These are phyloP conservation scores for Poeciliopsis infans DNA, from an alignment of 2,797 vertebrate species.

Conservation along the genomic window DNA sequence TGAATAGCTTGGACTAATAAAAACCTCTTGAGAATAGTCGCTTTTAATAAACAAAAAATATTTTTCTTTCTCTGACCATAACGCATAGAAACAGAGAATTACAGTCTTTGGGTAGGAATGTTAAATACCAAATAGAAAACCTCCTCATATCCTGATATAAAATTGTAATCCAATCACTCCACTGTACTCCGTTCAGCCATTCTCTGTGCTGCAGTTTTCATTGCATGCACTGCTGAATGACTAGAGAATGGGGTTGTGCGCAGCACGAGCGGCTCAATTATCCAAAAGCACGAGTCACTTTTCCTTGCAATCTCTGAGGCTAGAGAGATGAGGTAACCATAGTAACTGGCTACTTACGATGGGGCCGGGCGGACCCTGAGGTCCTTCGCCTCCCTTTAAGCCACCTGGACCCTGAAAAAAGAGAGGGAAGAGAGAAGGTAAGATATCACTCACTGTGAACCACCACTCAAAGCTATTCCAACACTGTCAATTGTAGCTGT, in stretches of 20 bases:
- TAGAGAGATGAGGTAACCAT: constrained; percentile 64
- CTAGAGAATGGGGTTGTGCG: constrained; percentile 11
- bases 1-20: not conserved
- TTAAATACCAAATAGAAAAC: not conserved
- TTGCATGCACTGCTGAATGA: constrained; percentile 24
- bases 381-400: constrained; percentile 98
- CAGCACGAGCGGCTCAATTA: constrained; percentile 44
- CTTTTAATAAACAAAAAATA: not conserved
- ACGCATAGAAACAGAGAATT: not conserved
- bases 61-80: not conserved
- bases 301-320: constrained; percentile 42
- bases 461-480: constrained; percentile 47
- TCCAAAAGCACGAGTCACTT: constrained; percentile 51
- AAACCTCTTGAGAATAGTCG: not conserved
- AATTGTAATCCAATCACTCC: constrained; percentile 5
- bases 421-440: constrained; percentile 59
- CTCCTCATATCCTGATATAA: not conserved
- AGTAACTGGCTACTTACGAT: constrained; percentile 86
- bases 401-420: constrained; percentile 89
- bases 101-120: not conserved
- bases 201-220: constrained; percentile 19
- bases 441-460: constrained; percentile 36
- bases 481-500: constrained; percentile 58
- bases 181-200: not conserved
- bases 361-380: constrained; percentile 91